phyloP scores from a whole-genome alignment of 2,113 vertebrate species.

The Uropsilus gracilis region DNA sequence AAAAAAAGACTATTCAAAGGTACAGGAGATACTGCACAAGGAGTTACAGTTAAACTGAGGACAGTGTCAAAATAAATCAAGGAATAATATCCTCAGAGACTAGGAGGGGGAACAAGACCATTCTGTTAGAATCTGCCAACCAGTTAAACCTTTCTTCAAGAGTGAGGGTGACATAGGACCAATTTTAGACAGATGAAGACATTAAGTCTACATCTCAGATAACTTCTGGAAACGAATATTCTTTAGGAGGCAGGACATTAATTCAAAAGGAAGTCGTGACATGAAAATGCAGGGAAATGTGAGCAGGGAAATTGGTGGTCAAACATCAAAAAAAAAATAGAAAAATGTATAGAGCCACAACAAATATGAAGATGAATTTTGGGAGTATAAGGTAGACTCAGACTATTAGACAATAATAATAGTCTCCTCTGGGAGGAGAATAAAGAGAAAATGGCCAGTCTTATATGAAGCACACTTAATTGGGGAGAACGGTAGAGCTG shows the following conservation, averaged over 20 bases:
- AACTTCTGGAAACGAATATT: not conserved
- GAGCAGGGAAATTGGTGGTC: not conserved
- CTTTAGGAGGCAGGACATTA: conserved; percentile 23
- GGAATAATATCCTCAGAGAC: not conserved
- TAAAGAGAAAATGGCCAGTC: not conserved
- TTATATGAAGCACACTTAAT: conserved; percentile 1
- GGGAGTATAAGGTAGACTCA: conserved; percentile 5
- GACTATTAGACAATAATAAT: not conserved
- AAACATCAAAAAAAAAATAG: not conserved
- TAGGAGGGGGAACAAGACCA: not conserved
- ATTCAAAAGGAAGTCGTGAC: conserved; percentile 23
- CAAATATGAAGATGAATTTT: not conserved
- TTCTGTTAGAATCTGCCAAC: not conserved
- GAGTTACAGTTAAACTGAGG: not conserved
- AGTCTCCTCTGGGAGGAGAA: not conserved
- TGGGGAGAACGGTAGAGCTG: not conserved
- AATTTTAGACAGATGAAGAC: not conserved
- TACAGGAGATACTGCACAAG: conserved; percentile 3
- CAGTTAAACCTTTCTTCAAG: not conserved
- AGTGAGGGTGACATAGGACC: not conserved
- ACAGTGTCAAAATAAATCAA: conserved; percentile 8
- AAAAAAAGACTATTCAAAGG: not conserved
- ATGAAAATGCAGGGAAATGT: not conserved
- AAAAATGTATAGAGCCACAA: not conserved
- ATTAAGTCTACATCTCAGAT: not conserved